Evolutionary conservation across 1,140 invertebrate species (phyloP).

Genomic region (Heliconius himera): DNA sequence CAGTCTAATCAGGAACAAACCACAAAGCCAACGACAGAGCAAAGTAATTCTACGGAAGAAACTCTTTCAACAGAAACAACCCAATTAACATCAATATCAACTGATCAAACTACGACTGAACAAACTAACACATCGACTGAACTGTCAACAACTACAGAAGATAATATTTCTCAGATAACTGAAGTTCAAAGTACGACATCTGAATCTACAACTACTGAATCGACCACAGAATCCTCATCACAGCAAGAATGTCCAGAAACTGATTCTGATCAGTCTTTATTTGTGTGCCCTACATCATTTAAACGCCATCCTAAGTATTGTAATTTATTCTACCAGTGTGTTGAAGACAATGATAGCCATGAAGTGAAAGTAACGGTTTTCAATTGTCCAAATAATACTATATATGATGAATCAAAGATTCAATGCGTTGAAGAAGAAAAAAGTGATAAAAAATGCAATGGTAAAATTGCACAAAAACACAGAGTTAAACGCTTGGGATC

Average conservation of each 20-base stretch:
- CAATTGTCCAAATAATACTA: slow-evolving; percentile 88
- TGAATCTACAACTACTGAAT: slow-evolving; percentile 46
- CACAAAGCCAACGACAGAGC: slow-evolving; percentile 42
- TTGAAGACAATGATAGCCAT: slow-evolving; percentile 83
- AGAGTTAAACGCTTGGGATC: slow-evolving; percentile 82
- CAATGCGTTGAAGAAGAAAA: slow-evolving; percentile 86
- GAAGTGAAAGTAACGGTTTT: slow-evolving; percentile 88
- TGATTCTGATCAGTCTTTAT: slow-evolving; percentile 85
- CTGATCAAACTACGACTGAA: slow-evolving; percentile 46
- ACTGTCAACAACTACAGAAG: slow-evolving; percentile 37
- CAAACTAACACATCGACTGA: slow-evolving; percentile 38
- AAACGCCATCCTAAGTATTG: slow-evolving; percentile 91
- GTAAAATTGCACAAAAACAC: slow-evolving; percentile 78
- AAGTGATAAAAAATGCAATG: slow-evolving; percentile 82
- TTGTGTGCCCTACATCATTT: slow-evolving; percentile 91
- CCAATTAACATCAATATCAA: slow-evolving; percentile 38
- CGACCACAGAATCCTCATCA: slow-evolving; percentile 54
- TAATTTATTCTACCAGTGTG: slow-evolving; percentile 92
- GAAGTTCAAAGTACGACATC: slow-evolving; percentile 32
- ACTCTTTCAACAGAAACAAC: slow-evolving; percentile 42
- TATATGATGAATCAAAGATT: slow-evolving; percentile 88
- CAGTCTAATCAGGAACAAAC: slow-evolving; percentile 41
- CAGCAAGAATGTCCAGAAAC: slow-evolving; percentile 77
- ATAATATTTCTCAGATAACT: slow-evolving; percentile 25
- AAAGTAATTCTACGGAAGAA: slow-evolving; percentile 40